Evolutionary conservation across 2,888 invertebrate genomes (phyloP).

Genomic region (Platerodrilus igneus): DNA sequence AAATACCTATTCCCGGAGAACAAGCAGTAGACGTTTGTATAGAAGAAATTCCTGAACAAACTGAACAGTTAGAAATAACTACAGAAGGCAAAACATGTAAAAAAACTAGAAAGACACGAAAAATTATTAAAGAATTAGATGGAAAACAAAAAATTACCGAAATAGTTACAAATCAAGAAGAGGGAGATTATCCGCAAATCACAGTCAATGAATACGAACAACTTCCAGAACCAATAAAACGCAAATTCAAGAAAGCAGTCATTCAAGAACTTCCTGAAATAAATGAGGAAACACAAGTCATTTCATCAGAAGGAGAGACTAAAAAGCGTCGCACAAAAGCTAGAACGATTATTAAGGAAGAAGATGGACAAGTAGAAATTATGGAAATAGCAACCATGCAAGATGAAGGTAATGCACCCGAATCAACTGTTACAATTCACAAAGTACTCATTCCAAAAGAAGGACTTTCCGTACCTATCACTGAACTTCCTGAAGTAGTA

Average conservation of each 20-base stretch:
- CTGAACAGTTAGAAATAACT: conserved; percentile 41
- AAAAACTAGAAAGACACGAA: conserved; percentile 39
- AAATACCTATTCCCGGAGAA: conserved; percentile 23
- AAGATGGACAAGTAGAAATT: conserved; percentile 40
- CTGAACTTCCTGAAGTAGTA: conserved; percentile 33
- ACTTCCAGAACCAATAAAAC: conserved; percentile 25
- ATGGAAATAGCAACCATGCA: conserved; percentile 39
- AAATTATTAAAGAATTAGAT: conserved; percentile 42
- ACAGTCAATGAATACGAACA: conserved; percentile 34
- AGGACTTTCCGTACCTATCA: conserved; percentile 17
- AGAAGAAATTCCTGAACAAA: conserved; percentile 34
- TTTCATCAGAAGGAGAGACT: conserved; percentile 26
- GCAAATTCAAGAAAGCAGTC: conserved; percentile 19
- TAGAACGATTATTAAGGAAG: conserved; percentile 43
- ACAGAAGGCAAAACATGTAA: conserved; percentile 25
- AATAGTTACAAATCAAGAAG: conserved; percentile 36
- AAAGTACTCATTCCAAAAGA: conserved; percentile 19
- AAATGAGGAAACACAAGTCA: conserved; percentile 26
- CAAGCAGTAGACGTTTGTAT: conserved; percentile 23
- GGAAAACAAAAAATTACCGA: conserved; percentile 42
- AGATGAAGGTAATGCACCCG: conserved; percentile 25
- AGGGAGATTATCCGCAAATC: conserved; percentile 33
- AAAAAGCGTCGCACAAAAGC: conserved; percentile 41
- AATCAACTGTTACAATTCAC: conserved; percentile 28
- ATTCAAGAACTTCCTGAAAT: conserved; percentile 32